Evolutionary conservation across 2,888 invertebrate genomes (phyloP).

Genomic region (Periphyllus acericola): DNA sequence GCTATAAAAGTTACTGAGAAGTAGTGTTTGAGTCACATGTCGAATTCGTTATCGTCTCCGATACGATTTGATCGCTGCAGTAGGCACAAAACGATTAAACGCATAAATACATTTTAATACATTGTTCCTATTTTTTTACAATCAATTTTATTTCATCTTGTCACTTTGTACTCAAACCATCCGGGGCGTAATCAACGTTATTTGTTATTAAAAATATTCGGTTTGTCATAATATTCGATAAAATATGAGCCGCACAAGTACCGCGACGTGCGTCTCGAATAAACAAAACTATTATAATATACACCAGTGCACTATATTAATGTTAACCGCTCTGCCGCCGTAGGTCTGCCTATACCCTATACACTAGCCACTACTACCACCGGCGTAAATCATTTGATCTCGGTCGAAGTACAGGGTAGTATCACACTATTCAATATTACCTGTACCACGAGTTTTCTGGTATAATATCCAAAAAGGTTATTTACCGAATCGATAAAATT

Average conservation of each 20-base stretch:
- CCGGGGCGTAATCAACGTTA: background rate
- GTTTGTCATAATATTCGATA: background rate
- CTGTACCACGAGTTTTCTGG: background rate
- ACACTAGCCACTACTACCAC: no score
- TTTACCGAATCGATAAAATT: background rate
- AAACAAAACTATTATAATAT: background rate
- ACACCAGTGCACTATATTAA: no score
- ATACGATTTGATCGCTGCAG: background rate
- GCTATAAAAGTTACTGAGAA: no score
- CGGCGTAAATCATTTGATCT: background rate
- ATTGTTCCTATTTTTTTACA: background rate
- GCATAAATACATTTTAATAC: background rate
- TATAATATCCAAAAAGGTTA: background rate
- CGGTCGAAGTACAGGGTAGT: background rate
- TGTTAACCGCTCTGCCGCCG: no score
- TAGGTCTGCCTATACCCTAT: no score
- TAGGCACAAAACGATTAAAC: no score
- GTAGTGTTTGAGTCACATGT: background rate
- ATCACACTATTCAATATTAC: no score
- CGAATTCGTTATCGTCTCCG: background rate
- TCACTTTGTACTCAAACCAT: conserved; percentile 58
- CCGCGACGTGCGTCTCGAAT: background rate
- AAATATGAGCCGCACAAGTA: background rate
- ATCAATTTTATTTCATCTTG: background rate
- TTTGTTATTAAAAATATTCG: background rate